Evolutionary conservation across 2,113 vertebrate species (phyloP), one percentile per base, ranked within the genome.

Genomic region (Coreoperca whiteheadi): DNA sequence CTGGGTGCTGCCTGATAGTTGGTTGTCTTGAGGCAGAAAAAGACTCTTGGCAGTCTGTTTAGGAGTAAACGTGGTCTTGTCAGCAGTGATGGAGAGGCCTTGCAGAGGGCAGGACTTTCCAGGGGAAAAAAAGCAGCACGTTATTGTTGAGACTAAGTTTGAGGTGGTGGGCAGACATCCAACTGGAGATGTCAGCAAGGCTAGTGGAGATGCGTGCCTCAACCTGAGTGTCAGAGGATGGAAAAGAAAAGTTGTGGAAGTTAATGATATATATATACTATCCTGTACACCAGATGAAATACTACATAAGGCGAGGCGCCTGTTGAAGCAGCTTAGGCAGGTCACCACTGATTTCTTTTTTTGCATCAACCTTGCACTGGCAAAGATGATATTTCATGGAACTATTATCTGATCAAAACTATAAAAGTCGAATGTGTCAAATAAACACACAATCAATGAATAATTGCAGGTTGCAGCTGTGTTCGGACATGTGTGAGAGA

Each of bases 11-110:
- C 34, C 80, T 86, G 83, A 87, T 87, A 87, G 75, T 80, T 53
- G 70, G 89, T 74, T 28, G 82, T 86, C 80, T 86, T 1, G 76
- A 88, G 64, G 79, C 86, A 82, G 84, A 88, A 53, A 18, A 34
- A 81, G 87, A 84, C 73, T 88, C 79, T 81, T 91, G 89, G 88
- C 89, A 83, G 71, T 51, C 8, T 0, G 63, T 23, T 61, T 61
- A 74, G 78, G 39, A 83, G 81, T 68, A 80, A 91, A 88, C 74
- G 85, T 69, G 81, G 72, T 77, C 72, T 65, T 90, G 88, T 87
- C 83, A 78, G 85, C 73, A 30, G 79, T 85, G 85, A 89, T 85
- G 81, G 88, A 90, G 79, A 87, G 89, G 91, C 83, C 91, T 85
- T 71, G 77, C 72, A 78, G 76, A 88, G 84, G 85, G 87, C 83